A percentile compares a stretch with the other conserved stretches of the same genome.
phyloP scores from a whole-genome alignment of 1,140 invertebrate species.

The Polypedilum vanderplanki region DNA sequence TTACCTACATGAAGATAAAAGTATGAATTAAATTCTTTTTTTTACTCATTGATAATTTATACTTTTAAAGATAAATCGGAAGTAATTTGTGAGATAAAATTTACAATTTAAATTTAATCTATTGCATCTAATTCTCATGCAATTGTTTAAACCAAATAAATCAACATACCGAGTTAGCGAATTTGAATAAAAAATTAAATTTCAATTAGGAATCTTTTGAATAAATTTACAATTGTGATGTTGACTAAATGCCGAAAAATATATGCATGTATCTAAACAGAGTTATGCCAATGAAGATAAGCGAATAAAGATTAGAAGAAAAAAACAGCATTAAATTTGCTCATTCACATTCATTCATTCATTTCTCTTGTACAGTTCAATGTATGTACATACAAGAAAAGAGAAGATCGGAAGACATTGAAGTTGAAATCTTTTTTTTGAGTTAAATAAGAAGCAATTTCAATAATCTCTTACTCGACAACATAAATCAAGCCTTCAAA shows the following conservation, averaged over 20 bases:
- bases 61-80: background rate
- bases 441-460: slow-evolving; percentile 2
- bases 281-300: background rate
- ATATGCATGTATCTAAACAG: background rate
- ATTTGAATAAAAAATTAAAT: slow-evolving; percentile 28
- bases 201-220: slow-evolving; percentile 25
- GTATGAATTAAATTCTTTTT: background rate
- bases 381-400: too few species aligned
- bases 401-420: slow-evolving; percentile 5
- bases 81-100: background rate
- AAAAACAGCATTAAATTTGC: background rate
- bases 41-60: background rate
- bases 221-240: slow-evolving; percentile 4
- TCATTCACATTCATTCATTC: too few species aligned
- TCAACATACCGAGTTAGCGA: background rate
- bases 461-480: background rate
- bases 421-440: background rate
- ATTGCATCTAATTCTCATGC: slow-evolving; percentile 6
- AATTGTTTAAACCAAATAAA: slow-evolving; percentile 6
- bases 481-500: slow-evolving; percentile 28
- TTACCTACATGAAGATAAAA: background rate
- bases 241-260: background rate
- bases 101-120: background rate
- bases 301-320: background rate
- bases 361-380: too few species aligned